A percentile compares a stretch with the other conserved stretches of the same genome.
phyloP scores from a whole-genome alignment of 2,113 vertebrate genomes.

The Barbus barbus region DNA sequence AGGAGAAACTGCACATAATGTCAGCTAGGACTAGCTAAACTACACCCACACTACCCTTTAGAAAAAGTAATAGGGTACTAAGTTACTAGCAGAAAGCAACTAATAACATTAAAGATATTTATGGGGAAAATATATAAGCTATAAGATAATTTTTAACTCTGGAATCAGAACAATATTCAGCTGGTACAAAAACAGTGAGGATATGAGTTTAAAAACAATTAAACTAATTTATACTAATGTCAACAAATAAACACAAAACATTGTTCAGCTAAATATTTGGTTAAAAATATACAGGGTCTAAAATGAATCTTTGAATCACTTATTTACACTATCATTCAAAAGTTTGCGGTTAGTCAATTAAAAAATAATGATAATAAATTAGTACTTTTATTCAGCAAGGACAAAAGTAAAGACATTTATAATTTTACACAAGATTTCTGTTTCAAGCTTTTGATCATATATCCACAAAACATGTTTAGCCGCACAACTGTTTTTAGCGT shows the following conservation, averaged over 20 bases:
- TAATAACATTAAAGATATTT: neutral
- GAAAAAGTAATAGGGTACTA: neutral
- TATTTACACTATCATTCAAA: neutral
- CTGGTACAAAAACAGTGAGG: neutral
- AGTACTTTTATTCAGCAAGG: neutral
- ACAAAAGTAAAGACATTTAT: neutral
- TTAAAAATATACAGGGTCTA: neutral
- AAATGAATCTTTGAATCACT: neutral
- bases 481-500: neutral
- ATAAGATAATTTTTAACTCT: neutral
- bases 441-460: too few relatives aligned
- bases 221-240: neutral
- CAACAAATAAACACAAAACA: neutral
- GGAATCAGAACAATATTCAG: neutral
- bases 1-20: neutral
- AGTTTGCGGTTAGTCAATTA: neutral
- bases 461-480: neutral
- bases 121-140: neutral
- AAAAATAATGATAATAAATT: neutral
- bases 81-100: neutral
- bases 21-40: neutral
- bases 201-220: neutral
- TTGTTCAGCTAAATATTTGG: neutral
- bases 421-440: neutral
- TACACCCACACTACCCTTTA: neutral